These are phyloP conservation scores for Brachyalestes nurse DNA, from an alignment of 2,797 vertebrate genomes.

Conservation along the genomic window DNA sequence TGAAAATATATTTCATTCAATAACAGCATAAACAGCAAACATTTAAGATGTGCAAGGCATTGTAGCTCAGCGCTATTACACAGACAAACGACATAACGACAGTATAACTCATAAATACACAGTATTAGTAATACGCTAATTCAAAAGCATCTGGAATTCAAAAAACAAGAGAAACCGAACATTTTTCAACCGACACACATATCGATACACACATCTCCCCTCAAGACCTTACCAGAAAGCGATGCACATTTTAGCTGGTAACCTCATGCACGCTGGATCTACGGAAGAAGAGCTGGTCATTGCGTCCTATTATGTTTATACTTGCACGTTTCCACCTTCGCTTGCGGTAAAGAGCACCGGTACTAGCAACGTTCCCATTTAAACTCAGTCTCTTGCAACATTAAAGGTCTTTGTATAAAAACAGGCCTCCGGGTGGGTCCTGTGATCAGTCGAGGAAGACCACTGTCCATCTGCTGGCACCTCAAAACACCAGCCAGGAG, in stretches of 20 bases:
- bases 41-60: slow-evolving; percentile 14
- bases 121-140: slow-evolving; percentile 53
- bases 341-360: slow-evolving; percentile 2
- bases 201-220: neutral
- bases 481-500: slow-evolving; percentile 1
- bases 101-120: slow-evolving; percentile 61
- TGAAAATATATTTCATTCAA: slow-evolving; percentile 50
- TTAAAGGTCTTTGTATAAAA: neutral
- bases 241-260: neutral
- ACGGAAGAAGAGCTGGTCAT: neutral
- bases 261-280: no score
- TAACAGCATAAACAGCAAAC: slow-evolving; percentile 24
- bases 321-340: neutral
- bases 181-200: neutral
- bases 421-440: neutral
- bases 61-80: slow-evolving; percentile 41
- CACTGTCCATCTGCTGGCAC: slow-evolving; percentile 15
- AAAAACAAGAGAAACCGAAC: neutral
- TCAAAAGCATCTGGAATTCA: slow-evolving; percentile 13
- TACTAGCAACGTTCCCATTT: neutral
- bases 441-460: slow-evolving; percentile 2
- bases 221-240: neutral
- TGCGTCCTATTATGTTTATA: neutral
- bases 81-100: slow-evolving; percentile 34
- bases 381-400: neutral